Evolutionary conservation across 2,113 vertebrate genomes (phyloP), one percentile per base, ranked within the genome.

Genomic region (Pithys albifrons): DNA sequence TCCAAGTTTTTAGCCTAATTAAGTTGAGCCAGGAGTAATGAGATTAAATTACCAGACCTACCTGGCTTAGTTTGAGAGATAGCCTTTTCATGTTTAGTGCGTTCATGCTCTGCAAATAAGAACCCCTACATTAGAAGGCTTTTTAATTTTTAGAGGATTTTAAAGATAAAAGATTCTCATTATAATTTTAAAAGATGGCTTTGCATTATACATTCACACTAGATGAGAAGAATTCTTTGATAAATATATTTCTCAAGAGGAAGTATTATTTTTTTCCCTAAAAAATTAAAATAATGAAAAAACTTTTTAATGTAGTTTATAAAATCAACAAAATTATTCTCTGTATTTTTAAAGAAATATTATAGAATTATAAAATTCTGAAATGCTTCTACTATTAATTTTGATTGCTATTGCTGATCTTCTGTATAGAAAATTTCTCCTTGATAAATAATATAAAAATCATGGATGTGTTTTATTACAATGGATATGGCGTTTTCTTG

Each of bases 81-180:
- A 71, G 45, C 23, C 93, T 97, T 97, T 90, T 97, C 97, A 24
- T 54, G 80, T 91, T 96, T 98, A 35, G 51, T 3, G 6, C 1
- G 54, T 27, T 93, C 81, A 12, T 96, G 89, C 89, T 97, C 97
- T 98, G 95, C 37, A 97, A 97, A 96, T 22, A 78, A 95, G 66
- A 90, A 89, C 3, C 23, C 28, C 9, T 33, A 16, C 24, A 51
- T 97, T 93, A 85, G 92, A 49, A 28, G 1, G 3, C 0, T 65
- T 79, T 45, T 51, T 58, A 57, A 19, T 48, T 73, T 80, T 64
- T 51, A 9, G 10, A 31, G 51, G 6, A 43, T 37, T 89, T 77
- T 7, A 46, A 62, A 94, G 89, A 74, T 2, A 28, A 69, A 57
- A 54, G 0, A 59, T 35, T 64, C 16, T 24, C 11, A 18, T 71